These are phyloP conservation scores for Vidua macroura DNA, from an alignment of 2,113 vertebrate genomes.

Conservation along the genomic window DNA sequence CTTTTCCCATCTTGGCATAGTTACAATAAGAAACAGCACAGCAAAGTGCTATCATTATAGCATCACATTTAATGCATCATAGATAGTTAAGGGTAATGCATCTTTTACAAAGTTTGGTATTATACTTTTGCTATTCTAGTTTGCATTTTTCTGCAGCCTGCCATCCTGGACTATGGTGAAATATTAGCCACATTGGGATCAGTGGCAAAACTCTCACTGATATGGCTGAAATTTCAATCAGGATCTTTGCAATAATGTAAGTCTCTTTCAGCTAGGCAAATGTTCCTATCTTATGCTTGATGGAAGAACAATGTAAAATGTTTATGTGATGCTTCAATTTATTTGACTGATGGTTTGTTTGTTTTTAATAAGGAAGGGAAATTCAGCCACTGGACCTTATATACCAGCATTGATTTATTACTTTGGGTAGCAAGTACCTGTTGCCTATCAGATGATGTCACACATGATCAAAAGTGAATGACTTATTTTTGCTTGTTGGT, in stretches of 20 bases:
- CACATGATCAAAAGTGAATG: background rate
- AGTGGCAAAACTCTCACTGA: background rate
- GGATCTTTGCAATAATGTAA: background rate
- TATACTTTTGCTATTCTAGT: background rate
- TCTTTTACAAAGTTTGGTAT: slow-evolving; percentile 14
- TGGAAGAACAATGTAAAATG: background rate
- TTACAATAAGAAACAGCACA: background rate
- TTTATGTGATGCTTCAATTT: background rate
- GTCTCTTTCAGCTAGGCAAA: background rate
- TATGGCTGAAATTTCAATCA: background rate
- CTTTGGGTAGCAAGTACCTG: background rate
- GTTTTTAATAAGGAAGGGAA: background rate
- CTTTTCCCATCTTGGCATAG: background rate
- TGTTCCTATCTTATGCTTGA: background rate
- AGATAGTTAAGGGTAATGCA: background rate
- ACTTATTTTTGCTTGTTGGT: background rate
- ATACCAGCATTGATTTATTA: background rate
- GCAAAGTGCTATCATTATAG: background rate
- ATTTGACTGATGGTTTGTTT: background rate
- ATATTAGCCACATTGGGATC: background rate
- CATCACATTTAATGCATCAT: background rate
- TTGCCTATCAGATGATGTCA: background rate
- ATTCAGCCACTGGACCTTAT: background rate
- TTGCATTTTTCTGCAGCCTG: background rate
- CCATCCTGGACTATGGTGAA: background rate